phyloP scores from a whole-genome alignment of 2,888 invertebrate genomes.

The Phaedon cochleariae region DNA sequence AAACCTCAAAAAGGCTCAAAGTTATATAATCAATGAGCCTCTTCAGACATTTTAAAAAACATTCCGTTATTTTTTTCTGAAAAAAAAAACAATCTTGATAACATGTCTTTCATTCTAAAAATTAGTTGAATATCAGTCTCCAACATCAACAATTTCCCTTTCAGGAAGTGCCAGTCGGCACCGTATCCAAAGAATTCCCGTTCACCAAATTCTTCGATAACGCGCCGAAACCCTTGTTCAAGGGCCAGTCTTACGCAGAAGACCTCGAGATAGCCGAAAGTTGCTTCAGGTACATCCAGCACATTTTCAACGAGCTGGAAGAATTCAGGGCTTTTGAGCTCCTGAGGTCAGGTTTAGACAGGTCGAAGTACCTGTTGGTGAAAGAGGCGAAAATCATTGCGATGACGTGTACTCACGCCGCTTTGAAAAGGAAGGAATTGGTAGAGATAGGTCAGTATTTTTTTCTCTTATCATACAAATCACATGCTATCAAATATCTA shows the following conservation, averaged over 20 bases:
- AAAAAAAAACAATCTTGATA: too few relatives aligned
- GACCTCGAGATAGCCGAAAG: conserved; percentile 91
- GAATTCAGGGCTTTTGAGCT: conserved; percentile 99
- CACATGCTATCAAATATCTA: too few relatives aligned
- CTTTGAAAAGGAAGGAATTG: conserved; percentile 93
- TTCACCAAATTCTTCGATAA: conserved; percentile 93
- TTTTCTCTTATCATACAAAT: too few relatives aligned
- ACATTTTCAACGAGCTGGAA: conserved; percentile 96
- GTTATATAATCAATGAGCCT: too few relatives aligned
- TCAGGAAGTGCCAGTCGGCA: conserved; percentile 51
- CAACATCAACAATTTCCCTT: not conserved
- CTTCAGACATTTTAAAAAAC: too few relatives aligned
- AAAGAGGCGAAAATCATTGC: conserved; percentile 99
- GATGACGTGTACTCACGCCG: conserved; percentile 99
- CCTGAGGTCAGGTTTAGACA: conserved; percentile 91
- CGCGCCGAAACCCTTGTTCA: conserved; percentile 93
- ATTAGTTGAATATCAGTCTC: too few relatives aligned
- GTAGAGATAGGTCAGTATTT: conserved; percentile 81
- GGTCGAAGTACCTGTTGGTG: conserved; percentile 95
- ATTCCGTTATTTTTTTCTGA: too few relatives aligned
- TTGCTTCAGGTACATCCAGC: conserved; percentile 93
- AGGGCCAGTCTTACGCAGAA: conserved; percentile 76
- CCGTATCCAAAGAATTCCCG: conserved; percentile 85
- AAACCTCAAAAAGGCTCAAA: too few relatives aligned
- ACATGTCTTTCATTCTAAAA: too few relatives aligned